Conservation (phyloP, 1,140 invertebrate species). For the Ceratina calcarata region DNA sequence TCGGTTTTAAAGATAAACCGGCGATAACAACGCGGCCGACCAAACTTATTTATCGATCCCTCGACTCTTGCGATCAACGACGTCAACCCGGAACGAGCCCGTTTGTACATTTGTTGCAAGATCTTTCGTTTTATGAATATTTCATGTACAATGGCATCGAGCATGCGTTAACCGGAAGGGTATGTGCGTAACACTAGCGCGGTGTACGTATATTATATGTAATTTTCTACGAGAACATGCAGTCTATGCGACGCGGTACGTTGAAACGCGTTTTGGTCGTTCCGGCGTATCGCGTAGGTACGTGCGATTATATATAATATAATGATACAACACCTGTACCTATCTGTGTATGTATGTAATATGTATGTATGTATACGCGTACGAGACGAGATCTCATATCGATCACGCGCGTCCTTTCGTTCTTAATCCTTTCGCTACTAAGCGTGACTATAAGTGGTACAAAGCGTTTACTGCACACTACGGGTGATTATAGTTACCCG, state of each 20-base stretch:
- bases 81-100: background rate
- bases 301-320: conserved; percentile 38
- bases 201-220: conserved; percentile 36
- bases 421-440: no score
- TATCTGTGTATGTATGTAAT: conserved; percentile 12
- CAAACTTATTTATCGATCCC: background rate
- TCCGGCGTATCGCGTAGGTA: conserved; percentile 13
- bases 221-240: conserved; percentile 18
- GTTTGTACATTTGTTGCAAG: conserved; percentile 23
- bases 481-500: no score
- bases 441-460: no score
- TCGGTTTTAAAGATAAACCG: background rate
- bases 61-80: background rate
- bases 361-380: conserved; percentile 23
- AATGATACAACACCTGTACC: conserved; percentile 25
- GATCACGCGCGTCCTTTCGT: conserved; percentile 30
- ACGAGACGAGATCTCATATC: conserved; percentile 39
- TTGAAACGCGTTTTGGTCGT: conserved; percentile 20
- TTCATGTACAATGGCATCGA: background rate
- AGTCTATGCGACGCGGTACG: conserved; percentile 18
- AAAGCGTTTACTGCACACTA: no score
- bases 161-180: background rate
- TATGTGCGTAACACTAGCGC: background rate
- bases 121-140: background rate
- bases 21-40: background rate